Conservation (phyloP, 2,797 vertebrate genomes). For the Schizothorax lantsangensis region DNA sequence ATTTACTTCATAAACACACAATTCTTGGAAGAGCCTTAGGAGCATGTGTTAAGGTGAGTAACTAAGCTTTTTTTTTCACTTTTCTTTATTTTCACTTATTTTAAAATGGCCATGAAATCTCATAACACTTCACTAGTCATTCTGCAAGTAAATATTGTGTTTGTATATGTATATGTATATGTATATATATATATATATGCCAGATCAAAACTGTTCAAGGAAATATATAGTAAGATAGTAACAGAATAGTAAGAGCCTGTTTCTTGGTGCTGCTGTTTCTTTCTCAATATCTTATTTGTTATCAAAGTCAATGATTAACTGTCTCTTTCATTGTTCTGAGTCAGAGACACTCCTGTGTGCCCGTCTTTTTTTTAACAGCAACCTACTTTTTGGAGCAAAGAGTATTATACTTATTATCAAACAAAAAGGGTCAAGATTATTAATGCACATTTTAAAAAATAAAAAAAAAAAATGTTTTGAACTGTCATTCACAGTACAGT, state of each 20-base stretch:
- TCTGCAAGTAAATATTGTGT: neutral
- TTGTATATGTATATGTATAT: neutral
- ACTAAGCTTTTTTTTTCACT: neutral
- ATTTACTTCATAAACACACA: constrained; percentile 18
- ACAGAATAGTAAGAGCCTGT: neutral
- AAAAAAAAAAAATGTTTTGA: neutral
- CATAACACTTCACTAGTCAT: neutral
- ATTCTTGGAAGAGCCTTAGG: neutral
- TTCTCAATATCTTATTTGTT: neutral
- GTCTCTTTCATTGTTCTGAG: constrained; percentile 13
- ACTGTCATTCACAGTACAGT: neutral
- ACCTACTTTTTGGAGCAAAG: neutral
- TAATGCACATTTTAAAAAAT: neutral
- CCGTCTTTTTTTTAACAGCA: neutral
- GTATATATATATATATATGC: too few species aligned
- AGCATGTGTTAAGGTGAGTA: constrained; percentile 34
- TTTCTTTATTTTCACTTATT: neutral
- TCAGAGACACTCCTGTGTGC: neutral
- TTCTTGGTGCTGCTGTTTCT: neutral
- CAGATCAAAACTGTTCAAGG: neutral
- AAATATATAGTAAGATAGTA: neutral
- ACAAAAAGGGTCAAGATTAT: neutral
- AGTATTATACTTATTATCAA: neutral
- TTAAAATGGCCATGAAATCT: neutral
- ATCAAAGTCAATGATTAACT: constrained; percentile 28